Base-by-base conservation (phyloP, 2,113 vertebrate species). In the Myotis yumanensis region DNA sequence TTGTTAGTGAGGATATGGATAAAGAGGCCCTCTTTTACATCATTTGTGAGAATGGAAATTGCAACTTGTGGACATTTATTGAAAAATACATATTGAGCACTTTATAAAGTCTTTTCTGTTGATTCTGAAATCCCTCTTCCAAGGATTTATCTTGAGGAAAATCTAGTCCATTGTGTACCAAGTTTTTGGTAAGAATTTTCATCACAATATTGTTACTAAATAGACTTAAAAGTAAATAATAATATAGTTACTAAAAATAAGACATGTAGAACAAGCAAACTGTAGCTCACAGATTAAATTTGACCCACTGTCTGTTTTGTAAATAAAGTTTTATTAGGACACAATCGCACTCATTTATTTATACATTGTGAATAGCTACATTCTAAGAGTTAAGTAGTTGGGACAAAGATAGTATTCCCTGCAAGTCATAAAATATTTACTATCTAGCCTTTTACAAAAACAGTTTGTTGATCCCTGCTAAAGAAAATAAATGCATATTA, bases 291-390 rank as follows among this genome's bases (percentile, higher is more conserved):
- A 22, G 32, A 32, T 30, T 85, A 66, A 85, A 76, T 43, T 32
- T 93, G 46, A 43, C 10, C 32, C 40, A 11, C 11, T 30, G 35
- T 51, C 28, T 84, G 28, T 28, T 86, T 89, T 71, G 3, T 85
- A 48, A 92, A 68, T 96, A 90, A 85, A 76, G 52, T 86, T 93
- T 77, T 76, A 51, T 35, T 73, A 12, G 69, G 51, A 18, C 51
- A 66, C 8, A 81, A 2, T 35, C 11, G 25, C 0, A 48, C 22
- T 15, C 14, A 30, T 46, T 69, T 62, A 75, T 90, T 89, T 88
- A 64, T 22, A n/a, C 1, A 40, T 71, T 68, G 11, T 23, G 4
- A 14, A 35, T 82, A 52, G 23, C 52, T 81, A 11, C 4, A 48
- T 89, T 86, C 69, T 83, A 25, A 54, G 9, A 59, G 14, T 40